Conservation (phyloP, 2,797 vertebrate species). For the Erpetoichthys calabaricus region DNA sequence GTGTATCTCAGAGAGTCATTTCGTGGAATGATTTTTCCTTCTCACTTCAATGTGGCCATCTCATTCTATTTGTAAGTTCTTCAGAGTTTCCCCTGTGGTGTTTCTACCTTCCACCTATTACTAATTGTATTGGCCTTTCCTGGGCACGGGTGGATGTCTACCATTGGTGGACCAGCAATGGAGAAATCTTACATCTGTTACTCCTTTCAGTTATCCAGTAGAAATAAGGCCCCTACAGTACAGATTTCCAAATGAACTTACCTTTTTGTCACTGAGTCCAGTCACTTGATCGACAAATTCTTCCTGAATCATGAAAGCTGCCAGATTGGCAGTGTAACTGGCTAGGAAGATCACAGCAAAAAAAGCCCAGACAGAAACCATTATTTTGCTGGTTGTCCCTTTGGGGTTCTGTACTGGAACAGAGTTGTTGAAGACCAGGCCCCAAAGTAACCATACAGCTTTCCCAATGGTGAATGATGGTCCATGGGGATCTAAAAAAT, state of each 20-base stretch:
- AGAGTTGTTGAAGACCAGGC: slow-evolving; percentile 96
- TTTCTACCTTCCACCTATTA: no score
- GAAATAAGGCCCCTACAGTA: no score
- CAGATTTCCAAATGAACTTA: slow-evolving; percentile 24
- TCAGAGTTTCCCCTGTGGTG: no score
- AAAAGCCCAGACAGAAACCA: slow-evolving; percentile 96
- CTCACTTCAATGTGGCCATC: no score
- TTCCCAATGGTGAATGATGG: slow-evolving; percentile 96
- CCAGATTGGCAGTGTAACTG: slow-evolving; percentile 94
- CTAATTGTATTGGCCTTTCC: no score
- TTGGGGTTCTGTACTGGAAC: slow-evolving; percentile 95
- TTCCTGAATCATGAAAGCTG: slow-evolving; percentile 97
- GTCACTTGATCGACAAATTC: slow-evolving; percentile 97
- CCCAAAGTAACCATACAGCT: slow-evolving; percentile 94
- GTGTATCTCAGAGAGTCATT: no score
- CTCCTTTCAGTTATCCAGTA: no score
- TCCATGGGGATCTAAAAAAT: slow-evolving; percentile 70
- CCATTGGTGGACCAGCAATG: no score
- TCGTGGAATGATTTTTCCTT: no score
- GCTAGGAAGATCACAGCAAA: slow-evolving; percentile 97
- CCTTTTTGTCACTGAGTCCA: slow-evolving; percentile 94
- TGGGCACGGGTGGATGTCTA: no score
- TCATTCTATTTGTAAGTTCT: no score
- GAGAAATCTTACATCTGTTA: no score
- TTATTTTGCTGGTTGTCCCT: slow-evolving; percentile 94